A percentile compares a stretch with the other conserved stretches of the same genome.
phyloP scores from a whole-genome alignment of 2,797 vertebrate genomes.

The Cossypha polioptera region DNA sequence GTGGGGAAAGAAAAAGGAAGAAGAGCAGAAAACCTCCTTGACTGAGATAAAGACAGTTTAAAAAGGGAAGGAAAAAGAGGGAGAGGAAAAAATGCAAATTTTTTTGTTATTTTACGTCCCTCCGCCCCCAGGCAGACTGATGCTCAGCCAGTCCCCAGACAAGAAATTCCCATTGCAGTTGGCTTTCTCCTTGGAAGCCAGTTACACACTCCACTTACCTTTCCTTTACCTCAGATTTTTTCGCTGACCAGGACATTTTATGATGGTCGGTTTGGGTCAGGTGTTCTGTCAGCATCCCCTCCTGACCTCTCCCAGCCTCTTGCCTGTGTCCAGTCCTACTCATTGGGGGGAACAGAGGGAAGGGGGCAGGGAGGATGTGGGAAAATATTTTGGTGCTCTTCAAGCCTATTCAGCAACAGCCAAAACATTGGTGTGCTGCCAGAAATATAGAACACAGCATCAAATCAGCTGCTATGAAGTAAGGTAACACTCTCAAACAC shows the following conservation, averaged over 20 bases:
- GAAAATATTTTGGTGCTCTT: neutral
- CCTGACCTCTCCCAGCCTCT: neutral
- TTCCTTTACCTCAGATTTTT: neutral
- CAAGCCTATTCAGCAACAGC: neutral
- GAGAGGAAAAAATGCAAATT: neutral
- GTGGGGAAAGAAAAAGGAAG: neutral
- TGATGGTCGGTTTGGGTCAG: neutral
- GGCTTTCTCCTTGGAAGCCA: neutral
- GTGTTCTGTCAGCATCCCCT: neutral
- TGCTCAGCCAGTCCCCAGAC: neutral
- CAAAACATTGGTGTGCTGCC: neutral
- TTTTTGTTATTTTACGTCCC: neutral
- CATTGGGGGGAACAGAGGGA: rapidly evolving
- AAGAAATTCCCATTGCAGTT: neutral
- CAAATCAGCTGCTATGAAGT: neutral
- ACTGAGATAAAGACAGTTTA: neutral
- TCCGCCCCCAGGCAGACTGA: neutral
- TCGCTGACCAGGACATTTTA: rapidly evolving
- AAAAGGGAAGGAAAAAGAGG: neutral
- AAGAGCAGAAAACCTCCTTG: neutral
- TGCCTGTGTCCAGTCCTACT: neutral
- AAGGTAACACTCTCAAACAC: neutral
- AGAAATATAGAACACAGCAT: neutral
- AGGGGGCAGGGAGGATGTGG: rapidly evolving
- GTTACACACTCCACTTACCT: neutral